Percentiles rank a stretch among this genome's conserved stretches.
Conservation (phyloP, 2,797 vertebrate species). For the Pipistrellus pygmaeus region DNA sequence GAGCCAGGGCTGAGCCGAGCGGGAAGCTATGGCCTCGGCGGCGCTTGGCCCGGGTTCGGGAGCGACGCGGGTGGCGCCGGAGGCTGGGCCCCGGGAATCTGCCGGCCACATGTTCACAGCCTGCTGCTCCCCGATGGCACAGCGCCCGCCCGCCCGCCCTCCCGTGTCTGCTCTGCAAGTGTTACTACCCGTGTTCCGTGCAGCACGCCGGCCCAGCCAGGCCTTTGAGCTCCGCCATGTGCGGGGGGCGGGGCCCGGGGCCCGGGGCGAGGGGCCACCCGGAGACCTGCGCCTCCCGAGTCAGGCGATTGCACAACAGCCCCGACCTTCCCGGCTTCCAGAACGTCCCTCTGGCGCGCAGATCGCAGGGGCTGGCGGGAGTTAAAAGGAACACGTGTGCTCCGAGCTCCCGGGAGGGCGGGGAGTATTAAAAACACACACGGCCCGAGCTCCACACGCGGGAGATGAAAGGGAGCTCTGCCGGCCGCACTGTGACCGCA, state of each 20-base stretch:
- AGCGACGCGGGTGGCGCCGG: slow-evolving; percentile 56
- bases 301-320: background rate
- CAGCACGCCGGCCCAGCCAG: slow-evolving; percentile 45
- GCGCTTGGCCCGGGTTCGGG: slow-evolving; percentile 50
- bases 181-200: slow-evolving; percentile 71
- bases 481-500: slow-evolving; percentile 36
- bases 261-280: background rate
- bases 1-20: background rate
- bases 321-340: slow-evolving; percentile 19
- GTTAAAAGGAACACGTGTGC: slow-evolving; percentile 70
- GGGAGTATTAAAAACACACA: slow-evolving; percentile 56
- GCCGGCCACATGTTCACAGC: slow-evolving; percentile 69
- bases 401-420: slow-evolving; percentile 58
- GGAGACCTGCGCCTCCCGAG: slow-evolving; percentile 10
- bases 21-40: background rate
- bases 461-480: slow-evolving; percentile 73
- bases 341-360: slow-evolving; percentile 61
- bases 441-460: slow-evolving; percentile 41
- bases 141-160: slow-evolving; percentile 44
- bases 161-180: slow-evolving; percentile 66
- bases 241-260: background rate
- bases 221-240: background rate
- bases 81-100: slow-evolving; percentile 43
- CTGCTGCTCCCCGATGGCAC: slow-evolving; percentile 66
- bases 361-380: slow-evolving; percentile 68